A percentile compares a stretch with the other conserved stretches of the same genome.
Evolutionary conservation across 2,113 vertebrate genomes (phyloP).

Genomic region (Cyprinodon variegatus): DNA sequence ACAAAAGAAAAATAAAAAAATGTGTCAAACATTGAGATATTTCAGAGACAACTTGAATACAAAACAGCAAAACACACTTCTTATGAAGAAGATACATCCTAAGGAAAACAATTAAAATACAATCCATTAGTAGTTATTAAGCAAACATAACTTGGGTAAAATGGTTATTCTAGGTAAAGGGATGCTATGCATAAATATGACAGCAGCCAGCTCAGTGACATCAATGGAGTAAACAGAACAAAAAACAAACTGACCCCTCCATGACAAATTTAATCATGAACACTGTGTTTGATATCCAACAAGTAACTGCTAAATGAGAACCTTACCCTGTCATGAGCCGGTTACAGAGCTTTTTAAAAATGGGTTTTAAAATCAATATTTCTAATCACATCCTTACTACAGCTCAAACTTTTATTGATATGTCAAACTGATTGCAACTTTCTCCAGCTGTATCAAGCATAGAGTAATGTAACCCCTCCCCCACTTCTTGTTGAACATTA

Average conservation of each 20-base stretch:
- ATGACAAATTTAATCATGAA: background rate
- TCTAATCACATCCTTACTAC: background rate
- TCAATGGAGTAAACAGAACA: background rate
- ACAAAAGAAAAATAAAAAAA: background rate
- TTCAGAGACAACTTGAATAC: slow-evolving; percentile 19
- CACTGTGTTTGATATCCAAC: background rate
- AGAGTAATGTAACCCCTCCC: too few relatives aligned
- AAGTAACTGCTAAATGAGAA: background rate
- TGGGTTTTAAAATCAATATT: background rate
- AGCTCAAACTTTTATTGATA: background rate
- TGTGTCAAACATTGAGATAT: slow-evolving; percentile 8
- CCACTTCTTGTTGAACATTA: too few relatives aligned
- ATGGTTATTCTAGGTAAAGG: background rate
- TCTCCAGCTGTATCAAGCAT: background rate
- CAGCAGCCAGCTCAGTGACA: background rate
- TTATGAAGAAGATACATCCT: background rate
- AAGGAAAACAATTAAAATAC: background rate
- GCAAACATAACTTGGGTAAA: background rate
- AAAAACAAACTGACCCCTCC: background rate
- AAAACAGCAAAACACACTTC: slow-evolving; percentile 10
- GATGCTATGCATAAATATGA: background rate
- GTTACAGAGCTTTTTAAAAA: background rate
- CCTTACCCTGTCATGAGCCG: background rate
- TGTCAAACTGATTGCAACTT: background rate
- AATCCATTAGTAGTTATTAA: background rate